These are phyloP conservation scores for Parnassius mnemosyne DNA, from an alignment of 2,888 invertebrate species.

Conservation along the genomic window DNA sequence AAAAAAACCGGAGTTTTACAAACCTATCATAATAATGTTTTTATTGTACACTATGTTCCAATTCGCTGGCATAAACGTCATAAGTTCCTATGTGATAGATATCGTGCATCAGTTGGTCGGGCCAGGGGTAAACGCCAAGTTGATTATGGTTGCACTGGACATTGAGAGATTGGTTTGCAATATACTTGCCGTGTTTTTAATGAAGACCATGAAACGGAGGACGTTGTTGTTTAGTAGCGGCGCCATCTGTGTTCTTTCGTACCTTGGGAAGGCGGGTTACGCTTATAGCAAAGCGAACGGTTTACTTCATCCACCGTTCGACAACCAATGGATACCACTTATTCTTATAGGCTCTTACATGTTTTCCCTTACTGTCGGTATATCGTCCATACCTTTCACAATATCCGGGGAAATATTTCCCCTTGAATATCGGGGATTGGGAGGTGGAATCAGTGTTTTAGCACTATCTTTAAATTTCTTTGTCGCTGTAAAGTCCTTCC, in stretches of 20 bases:
- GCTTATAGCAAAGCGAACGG: conserved; percentile 59
- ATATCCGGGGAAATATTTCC: conserved; percentile 87
- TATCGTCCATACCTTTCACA: conserved; percentile 85
- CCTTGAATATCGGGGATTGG: conserved; percentile 81
- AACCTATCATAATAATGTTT: conserved; percentile 81
- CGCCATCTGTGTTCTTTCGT: conserved; percentile 77
- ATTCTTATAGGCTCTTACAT: conserved; percentile 77
- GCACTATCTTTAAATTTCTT: conserved; percentile 84
- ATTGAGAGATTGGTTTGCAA: conserved; percentile 82
- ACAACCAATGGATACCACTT: conserved; percentile 73
- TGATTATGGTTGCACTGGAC: conserved; percentile 84
- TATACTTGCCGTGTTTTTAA: conserved; percentile 80
- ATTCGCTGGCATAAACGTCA: conserved; percentile 85
- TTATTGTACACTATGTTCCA: conserved; percentile 84
- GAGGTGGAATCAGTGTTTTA: conserved; percentile 83
- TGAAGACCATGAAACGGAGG: conserved; percentile 81
- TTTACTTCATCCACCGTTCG: conserved; percentile 42
- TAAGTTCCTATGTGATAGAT: conserved; percentile 85
- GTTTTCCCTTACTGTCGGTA: conserved; percentile 80
- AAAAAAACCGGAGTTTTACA: conserved; percentile 77
- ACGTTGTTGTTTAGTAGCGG: conserved; percentile 82
- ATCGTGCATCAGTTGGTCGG: conserved; percentile 82
- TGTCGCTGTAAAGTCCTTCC: conserved; percentile 83
- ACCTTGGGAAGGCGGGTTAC: conserved; percentile 76
- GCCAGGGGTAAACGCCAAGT: conserved; percentile 80